phyloP scores from a whole-genome alignment of 2,113 vertebrate species.

The Eonycteris spelaea region DNA sequence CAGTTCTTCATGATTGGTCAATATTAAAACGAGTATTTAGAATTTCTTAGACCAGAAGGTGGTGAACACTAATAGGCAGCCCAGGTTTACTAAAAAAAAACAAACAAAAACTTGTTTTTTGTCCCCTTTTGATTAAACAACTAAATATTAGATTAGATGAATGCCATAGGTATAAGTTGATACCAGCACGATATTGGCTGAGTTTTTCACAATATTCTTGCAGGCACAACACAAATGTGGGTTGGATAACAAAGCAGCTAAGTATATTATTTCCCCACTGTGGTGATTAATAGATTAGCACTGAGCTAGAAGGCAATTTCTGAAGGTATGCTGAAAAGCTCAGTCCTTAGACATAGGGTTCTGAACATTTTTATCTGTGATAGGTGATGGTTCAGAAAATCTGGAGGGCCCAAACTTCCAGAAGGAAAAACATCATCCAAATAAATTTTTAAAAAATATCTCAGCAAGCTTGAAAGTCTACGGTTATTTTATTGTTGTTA shows the following conservation, averaged over 20 bases:
- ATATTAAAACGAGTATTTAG: neutral
- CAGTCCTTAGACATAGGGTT: neutral
- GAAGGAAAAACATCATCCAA: neutral
- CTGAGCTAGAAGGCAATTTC: neutral
- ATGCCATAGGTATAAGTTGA: neutral
- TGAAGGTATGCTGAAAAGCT: neutral
- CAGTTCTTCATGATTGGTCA: neutral
- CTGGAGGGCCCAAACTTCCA: neutral
- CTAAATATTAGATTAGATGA: neutral
- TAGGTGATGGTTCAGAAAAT: neutral
- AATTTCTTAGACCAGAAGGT: neutral
- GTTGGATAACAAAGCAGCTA: neutral
- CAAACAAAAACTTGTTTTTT: neutral
- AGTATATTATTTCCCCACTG: neutral
- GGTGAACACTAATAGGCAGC: neutral
- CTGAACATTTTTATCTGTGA: slow-evolving; percentile 3
- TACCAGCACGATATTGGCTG: neutral
- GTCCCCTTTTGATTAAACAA: neutral
- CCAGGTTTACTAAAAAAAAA: neutral
- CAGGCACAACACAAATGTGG: neutral
- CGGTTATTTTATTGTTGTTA: neutral
- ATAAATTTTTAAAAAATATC: neutral
- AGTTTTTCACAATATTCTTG: neutral
- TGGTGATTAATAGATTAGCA: neutral
- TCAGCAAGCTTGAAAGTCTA: neutral